Evolutionary conservation across 2,113 vertebrate genomes (phyloP).

Genomic region (Plotosus lineatus): DNA sequence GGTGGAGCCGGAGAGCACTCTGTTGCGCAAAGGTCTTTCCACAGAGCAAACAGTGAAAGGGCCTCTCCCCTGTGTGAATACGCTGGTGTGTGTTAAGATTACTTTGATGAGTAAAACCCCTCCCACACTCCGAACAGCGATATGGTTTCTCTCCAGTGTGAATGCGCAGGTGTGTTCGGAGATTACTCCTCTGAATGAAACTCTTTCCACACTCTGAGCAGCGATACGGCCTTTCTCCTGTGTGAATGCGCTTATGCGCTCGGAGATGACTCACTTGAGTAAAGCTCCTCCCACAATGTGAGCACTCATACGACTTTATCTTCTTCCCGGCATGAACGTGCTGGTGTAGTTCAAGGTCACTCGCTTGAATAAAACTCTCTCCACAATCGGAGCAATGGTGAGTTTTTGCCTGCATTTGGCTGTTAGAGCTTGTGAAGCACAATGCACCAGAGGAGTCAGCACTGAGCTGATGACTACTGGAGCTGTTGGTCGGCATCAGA

Average conservation of each 20-base stretch:
- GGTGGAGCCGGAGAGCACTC: conserved; percentile 12
- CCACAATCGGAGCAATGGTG: conserved; percentile 12
- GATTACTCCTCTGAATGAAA: conserved; percentile 26
- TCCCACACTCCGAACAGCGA: conserved; percentile 16
- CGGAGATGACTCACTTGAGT: conserved; percentile 24
- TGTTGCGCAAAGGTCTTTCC: conserved; percentile 19
- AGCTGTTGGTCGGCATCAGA: conserved; percentile 11
- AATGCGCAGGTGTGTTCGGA: conserved; percentile 19
- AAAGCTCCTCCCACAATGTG: conserved; percentile 21
- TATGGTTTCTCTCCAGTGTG: conserved; percentile 26
- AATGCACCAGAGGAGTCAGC: not conserved
- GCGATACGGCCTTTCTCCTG: conserved; percentile 22
- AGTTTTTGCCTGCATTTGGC: not conserved
- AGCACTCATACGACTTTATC: conserved; percentile 4
- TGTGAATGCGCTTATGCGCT: conserved; percentile 25
- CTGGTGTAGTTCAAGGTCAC: conserved; percentile 11
- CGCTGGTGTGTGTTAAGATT: conserved; percentile 24
- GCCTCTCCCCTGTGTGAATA: conserved; percentile 23
- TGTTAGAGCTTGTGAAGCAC: not conserved
- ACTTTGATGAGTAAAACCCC: conserved; percentile 25
- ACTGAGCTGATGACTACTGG: conserved; percentile 1
- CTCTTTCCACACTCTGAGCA: conserved; percentile 22
- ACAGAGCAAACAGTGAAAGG: conserved; percentile 6
- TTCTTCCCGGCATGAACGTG: not conserved
- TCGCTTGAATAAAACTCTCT: not conserved